Evolutionary conservation across 92 coral and sea anemone genomes (phyloP).

Genomic region (Nematostella vectensis): DNA sequence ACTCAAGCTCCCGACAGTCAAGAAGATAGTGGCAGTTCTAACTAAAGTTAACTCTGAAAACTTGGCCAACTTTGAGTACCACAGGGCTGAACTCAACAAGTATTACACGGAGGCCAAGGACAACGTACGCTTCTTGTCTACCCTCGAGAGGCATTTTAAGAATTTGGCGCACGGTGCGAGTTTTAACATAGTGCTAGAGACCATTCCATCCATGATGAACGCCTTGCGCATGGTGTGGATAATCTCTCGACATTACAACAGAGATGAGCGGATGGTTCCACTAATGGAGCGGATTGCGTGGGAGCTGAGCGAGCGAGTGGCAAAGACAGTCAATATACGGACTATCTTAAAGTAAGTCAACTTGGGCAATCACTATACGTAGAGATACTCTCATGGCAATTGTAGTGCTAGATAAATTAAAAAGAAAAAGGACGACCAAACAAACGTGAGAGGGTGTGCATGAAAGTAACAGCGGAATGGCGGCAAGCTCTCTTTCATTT

Average conservation of each 20-base stretch:
- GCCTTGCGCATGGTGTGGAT: conserved; percentile 99
- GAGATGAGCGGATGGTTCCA: conserved; percentile 99
- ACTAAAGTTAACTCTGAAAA: conserved; percentile 71
- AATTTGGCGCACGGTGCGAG: conserved; percentile 97
- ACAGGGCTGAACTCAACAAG: conserved; percentile 87
- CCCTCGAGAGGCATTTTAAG: conserved; percentile 94
- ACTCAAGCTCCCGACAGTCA: conserved; percentile 84
- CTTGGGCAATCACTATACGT: no score
- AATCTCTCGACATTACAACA: conserved; percentile 93
- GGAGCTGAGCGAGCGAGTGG: conserved; percentile 97
- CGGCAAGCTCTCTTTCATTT: no score
- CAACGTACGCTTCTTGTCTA: conserved; percentile 90
- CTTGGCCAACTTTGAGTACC: conserved; percentile 89
- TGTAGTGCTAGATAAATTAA: no score
- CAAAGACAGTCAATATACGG: conserved; percentile 86
- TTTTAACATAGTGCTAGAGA: conserved; percentile 90
- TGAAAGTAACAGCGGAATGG: no score
- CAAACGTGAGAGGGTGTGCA: no score
- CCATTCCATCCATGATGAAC: conserved; percentile 99
- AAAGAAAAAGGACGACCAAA: no score
- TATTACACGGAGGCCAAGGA: conserved; percentile 97
- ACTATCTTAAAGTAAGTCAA: conserved; percentile 80
- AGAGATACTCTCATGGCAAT: no score
- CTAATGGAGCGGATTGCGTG: conserved; percentile 99
- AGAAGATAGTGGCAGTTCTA: conserved; percentile 79